Evolutionary conservation across 37 sponge, comb jelly and placozoan species (phyloP), one percentile per base, ranked within the genome.

Genomic region (Hormiphora californensis): DNA sequence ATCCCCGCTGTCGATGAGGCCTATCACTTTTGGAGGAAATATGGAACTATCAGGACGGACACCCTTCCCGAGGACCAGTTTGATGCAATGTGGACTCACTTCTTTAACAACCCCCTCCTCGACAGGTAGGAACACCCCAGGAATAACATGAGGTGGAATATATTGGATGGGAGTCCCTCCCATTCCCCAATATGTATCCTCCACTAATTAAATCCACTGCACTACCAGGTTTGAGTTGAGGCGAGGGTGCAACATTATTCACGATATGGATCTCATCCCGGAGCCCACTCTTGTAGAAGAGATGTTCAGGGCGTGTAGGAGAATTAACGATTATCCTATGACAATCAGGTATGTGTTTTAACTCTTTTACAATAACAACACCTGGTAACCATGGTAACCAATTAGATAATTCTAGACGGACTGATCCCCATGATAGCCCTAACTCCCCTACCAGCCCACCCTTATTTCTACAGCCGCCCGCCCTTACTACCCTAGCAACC

Each of bases 91-190:
- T 73, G 81, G 81, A 38, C 43, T 9, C 81, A 73, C 81, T 73
- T 73, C 81, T 73, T 73, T 46, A 73, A 73, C 81, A 73, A 73
- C 81, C 81, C 81, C 28, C 81, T 73, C 44, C 81, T 73, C 23
- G 81, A 73, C 25, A 39, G 27, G 8, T 73, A 40, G 28, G n/a
- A n/a, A n/a, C n/a, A n/a, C n/a, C n/a, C n/a, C n/a, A n/a, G n/a
- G n/a, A n/a, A n/a, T n/a, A n/a, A n/a, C n/a, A n/a, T n/a, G n/a
- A n/a, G n/a, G n/a, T n/a, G n/a, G n/a, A n/a, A n/a, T n/a, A n/a
- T n/a, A n/a, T n/a, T n/a, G n/a, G n/a, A n/a, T n/a, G n/a, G n/a
- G n/a, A n/a, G n/a, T n/a, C n/a, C n/a, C n/a, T n/a, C n/a, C n/a
- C n/a, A n/a, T n/a, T n/a, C n/a, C n/a, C n/a, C n/a, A n/a, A n/a